Evolutionary conservation across 2,888 invertebrate genomes (phyloP), one percentile per base, ranked within the genome.

Genomic region (Cheilosia vulpina): DNA sequence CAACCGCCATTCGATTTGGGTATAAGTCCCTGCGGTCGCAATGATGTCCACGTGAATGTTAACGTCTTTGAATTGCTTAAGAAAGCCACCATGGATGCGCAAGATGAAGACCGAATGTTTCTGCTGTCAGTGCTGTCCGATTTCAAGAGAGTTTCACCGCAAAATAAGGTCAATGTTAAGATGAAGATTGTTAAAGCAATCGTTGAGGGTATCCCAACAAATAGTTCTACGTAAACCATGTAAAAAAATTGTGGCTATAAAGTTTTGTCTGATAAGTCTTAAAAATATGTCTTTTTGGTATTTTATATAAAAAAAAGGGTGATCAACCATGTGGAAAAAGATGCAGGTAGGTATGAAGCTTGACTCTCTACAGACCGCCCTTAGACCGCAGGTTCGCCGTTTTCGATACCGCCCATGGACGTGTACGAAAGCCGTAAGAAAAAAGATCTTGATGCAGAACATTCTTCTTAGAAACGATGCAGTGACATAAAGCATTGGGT

Each of bases 71-170:
- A 75, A 6, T 9, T 75, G 17, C 17, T 75, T 1, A 45, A 65
- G 15, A 55, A 75, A 21, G 57, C n/a, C 15, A 63, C 55, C 1
- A 17, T 57, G 31, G 85, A 85, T 15, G 57, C 72, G 2, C 58
- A 84, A 9, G 88, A 88, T 50, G 87, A 87, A 57, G 88, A 88
- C 69, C 87, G 87, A 13, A 88, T 88, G 88, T 88, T 88, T 73
- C 47, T 88, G 31, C 60, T 88, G 4, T 88, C 88, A n/a, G 62
- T 88, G 17, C 68, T 88, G 17, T 84, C 88, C 0, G 88, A 88
- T 45, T 80, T 88, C 17, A 87, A 82, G 17, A 75, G 87, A 47
- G 87, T 88, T 38, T 19, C 17, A 13, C 87, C 88, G 2, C 60
- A 77, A 3, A 88, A 87, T 45, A 88, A 87, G 38, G 81, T 88